A percentile compares a stretch with the other conserved stretches of the same genome.
These are phyloP conservation scores for Callyntrura guangdongensis DNA, from an alignment of 2,888 invertebrate genomes.

Conservation along the genomic window DNA sequence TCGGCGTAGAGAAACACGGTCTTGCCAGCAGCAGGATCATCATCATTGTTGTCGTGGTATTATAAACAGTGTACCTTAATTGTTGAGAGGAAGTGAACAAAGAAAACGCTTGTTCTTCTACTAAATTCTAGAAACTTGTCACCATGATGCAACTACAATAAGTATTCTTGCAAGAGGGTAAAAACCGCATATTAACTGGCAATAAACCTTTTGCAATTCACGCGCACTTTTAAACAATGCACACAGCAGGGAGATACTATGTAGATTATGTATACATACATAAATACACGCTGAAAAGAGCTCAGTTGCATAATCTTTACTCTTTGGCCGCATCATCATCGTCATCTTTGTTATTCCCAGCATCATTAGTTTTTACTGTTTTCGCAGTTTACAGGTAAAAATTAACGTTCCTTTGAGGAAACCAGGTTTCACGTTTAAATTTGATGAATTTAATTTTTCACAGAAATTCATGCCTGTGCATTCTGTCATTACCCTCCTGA, in stretches of 20 bases:
- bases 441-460: background rate
- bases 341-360: background rate
- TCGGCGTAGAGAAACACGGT: too few species aligned
- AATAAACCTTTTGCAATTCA: background rate
- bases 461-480: background rate
- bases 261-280: too few species aligned
- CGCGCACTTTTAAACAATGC: background rate
- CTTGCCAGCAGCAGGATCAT: too few species aligned
- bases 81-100: slow-evolving; percentile 26
- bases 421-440: slow-evolving; percentile 23
- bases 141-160: background rate
- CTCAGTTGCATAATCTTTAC: background rate
- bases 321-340: too few species aligned
- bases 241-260: too few species aligned
- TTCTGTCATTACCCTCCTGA: slow-evolving; percentile 44
- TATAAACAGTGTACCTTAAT: too few species aligned
- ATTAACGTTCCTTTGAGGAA: background rate
- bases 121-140: slow-evolving; percentile 2
- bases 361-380: background rate
- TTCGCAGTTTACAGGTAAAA: background rate
- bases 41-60: too few species aligned
- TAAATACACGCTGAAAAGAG: background rate
- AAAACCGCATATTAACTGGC: slow-evolving; percentile 5
- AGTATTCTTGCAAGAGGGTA: background rate
- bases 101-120: background rate